These are phyloP conservation scores for Xyrauchen texanus DNA, from an alignment of 2,113 vertebrate genomes.

Conservation along the genomic window DNA sequence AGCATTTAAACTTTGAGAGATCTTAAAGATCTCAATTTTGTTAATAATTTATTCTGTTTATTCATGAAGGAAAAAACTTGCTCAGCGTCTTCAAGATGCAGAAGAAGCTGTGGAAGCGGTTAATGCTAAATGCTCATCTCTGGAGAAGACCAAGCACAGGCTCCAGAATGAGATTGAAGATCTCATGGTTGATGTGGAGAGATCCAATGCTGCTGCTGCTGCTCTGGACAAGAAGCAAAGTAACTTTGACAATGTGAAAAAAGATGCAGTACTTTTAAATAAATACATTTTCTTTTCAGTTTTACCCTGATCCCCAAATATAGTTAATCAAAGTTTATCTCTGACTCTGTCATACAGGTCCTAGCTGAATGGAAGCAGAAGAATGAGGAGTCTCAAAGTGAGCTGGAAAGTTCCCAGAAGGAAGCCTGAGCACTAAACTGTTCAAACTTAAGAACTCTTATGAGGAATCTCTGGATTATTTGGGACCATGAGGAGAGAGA, in stretches of 20 bases:
- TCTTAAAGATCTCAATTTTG: no score
- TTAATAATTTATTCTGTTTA: no score
- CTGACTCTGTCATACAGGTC: slow-evolving; percentile 48
- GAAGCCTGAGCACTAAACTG: slow-evolving; percentile 69
- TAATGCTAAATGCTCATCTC: slow-evolving; percentile 78
- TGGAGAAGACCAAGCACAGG: slow-evolving; percentile 55
- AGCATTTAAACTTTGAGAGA: no score
- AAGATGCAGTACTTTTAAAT: no score
- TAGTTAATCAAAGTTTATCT: not conserved
- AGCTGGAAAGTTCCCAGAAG: slow-evolving; percentile 65
- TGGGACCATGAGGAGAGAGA: slow-evolving; percentile 70
- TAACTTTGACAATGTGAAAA: slow-evolving; percentile 80
- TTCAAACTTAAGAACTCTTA: slow-evolving; percentile 73
- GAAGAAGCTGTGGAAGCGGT: slow-evolving; percentile 76
- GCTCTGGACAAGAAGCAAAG: slow-evolving; percentile 83
- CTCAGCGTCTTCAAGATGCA: slow-evolving; percentile 52
- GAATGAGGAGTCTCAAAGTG: slow-evolving; percentile 38
- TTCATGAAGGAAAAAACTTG: slow-evolving; percentile 41
- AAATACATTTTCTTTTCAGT: not conserved
- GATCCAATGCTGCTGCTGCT: slow-evolving; percentile 76
- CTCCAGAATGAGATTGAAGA: slow-evolving; percentile 83
- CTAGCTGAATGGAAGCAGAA: slow-evolving; percentile 73
- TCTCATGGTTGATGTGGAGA: slow-evolving; percentile 81
- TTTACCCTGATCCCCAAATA: not conserved
- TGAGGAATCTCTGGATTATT: slow-evolving; percentile 68